A percentile compares a stretch with the other conserved stretches of the same genome.
phyloP scores from a whole-genome alignment of 2,888 invertebrate species.

The Lymantria dispar region DNA sequence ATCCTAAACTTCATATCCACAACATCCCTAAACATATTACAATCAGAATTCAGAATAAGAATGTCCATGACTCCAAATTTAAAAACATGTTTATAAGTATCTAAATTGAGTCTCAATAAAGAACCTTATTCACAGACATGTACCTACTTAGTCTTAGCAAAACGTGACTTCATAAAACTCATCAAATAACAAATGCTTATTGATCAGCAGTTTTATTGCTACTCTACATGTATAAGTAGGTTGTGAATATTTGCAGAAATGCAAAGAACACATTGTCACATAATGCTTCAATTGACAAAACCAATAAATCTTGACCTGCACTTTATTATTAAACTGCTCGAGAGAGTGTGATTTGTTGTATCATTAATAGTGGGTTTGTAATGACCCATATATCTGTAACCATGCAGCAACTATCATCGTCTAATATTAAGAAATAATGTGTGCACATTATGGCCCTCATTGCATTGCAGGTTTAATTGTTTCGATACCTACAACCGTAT shows the following conservation, averaged over 20 bases:
- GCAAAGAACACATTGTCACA: neutral
- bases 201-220: conserved; percentile 13
- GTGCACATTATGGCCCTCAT: too few relatives aligned
- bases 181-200: conserved; percentile 6
- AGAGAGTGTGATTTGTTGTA: neutral
- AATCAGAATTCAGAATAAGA: too few relatives aligned
- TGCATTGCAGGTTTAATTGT: too few relatives aligned
- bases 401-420: neutral
- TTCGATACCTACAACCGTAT: too few relatives aligned
- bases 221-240: conserved; percentile 4
- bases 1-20: too few relatives aligned
- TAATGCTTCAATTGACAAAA: neutral
- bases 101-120: neutral
- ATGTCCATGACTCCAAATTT: too few relatives aligned
- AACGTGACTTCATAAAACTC: conserved; percentile 14
- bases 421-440: neutral
- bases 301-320: neutral
- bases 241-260: neutral
- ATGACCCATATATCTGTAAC: neutral
- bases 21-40: too few relatives aligned
- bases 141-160: conserved; percentile 1
- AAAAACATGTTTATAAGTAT: too few relatives aligned
- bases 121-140: neutral
- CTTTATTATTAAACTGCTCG: neutral
- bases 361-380: neutral